phyloP scores from a whole-genome alignment of 2,113 vertebrate species.

The Perccottus glenii region DNA sequence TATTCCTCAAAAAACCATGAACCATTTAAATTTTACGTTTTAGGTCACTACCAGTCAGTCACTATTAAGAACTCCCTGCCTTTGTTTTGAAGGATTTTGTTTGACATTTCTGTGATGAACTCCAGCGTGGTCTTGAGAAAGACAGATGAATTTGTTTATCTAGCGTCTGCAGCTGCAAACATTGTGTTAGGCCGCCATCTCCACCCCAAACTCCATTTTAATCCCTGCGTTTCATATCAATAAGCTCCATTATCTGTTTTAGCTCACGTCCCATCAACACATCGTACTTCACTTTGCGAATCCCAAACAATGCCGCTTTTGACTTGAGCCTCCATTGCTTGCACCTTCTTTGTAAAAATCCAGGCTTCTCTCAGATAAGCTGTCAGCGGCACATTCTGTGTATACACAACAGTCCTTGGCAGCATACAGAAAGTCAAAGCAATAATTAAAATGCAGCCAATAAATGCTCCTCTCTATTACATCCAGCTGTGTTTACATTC shows the following conservation, averaged over 20 bases:
- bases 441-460: conserved; percentile 71
- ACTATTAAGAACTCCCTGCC: conserved; percentile 36
- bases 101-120: conserved; percentile 48
- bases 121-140: conserved; percentile 23
- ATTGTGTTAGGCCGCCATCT: not conserved
- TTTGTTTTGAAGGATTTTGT: conserved; percentile 39
- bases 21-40: not conserved
- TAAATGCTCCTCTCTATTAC: conserved; percentile 61
- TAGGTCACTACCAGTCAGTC: conserved; percentile 1
- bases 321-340: conserved; percentile 23
- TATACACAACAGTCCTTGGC: conserved; percentile 70
- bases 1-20: no score
- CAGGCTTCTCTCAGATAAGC: conserved; percentile 37
- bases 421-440: conserved; percentile 62
- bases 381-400: conserved; percentile 54
- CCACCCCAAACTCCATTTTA: not conserved
- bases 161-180: conserved; percentile 25
- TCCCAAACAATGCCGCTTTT: conserved; percentile 47
- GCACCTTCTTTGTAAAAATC: conserved; percentile 26
- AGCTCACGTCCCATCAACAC: not conserved
- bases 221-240: conserved; percentile 12
- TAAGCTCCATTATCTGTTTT: not conserved
- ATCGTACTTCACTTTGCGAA: conserved; percentile 30
- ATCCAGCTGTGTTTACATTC: conserved; percentile 74
- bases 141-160: conserved; percentile 46